Conservation (phyloP, 2,888 invertebrate genomes). For the Balanococcus diminutus region DNA sequence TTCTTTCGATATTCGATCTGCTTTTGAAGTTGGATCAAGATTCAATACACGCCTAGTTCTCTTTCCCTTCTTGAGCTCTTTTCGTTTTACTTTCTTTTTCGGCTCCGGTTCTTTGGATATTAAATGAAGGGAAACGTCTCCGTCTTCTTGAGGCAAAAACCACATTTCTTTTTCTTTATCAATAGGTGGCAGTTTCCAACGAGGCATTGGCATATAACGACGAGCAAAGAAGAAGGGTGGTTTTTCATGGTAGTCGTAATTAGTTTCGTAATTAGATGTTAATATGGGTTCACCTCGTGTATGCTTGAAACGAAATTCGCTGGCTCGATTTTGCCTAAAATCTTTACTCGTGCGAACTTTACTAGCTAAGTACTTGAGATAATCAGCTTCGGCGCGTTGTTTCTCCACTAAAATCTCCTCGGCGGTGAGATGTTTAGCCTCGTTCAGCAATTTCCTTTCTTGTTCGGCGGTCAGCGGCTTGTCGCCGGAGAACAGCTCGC, state of each 20-base stretch:
- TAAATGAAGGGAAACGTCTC: background rate
- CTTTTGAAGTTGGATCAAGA: no score
- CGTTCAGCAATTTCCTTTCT: background rate
- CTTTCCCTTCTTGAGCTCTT: background rate
- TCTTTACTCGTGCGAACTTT: background rate
- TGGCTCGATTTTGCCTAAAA: background rate
- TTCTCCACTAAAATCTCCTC: background rate
- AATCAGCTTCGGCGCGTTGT: background rate
- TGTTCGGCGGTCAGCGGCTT: background rate
- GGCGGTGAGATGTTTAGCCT: background rate
- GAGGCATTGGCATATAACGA: background rate
- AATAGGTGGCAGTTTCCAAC: background rate
- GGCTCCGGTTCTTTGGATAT: background rate
- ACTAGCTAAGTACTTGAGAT: background rate
- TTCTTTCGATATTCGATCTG: no score
- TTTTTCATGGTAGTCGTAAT: background rate
- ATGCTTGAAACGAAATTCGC: slow-evolving; percentile 5
- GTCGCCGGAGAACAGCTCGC: background rate
- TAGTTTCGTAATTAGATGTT: background rate
- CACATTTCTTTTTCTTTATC: slow-evolving; percentile 22
- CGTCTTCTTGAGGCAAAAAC: background rate
- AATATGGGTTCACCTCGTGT: slow-evolving; percentile 20
- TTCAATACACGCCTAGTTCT: no score
- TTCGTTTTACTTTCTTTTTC: background rate
- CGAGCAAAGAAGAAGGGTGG: slow-evolving; percentile 14